Conservation (phyloP, 2,888 invertebrate genomes). For the Ferrisia virgata region DNA sequence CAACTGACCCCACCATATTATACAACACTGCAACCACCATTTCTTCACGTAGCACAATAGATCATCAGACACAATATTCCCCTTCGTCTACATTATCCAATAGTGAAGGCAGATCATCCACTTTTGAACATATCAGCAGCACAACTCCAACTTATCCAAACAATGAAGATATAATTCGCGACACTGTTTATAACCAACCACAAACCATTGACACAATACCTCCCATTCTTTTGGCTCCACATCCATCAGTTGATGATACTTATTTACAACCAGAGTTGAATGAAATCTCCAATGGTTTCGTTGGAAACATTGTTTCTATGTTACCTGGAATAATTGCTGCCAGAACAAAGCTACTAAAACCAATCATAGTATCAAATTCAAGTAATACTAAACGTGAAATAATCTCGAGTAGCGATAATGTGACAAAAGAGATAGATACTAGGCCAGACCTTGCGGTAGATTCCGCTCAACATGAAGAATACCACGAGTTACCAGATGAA, state of each 20-base stretch:
- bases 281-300: conserved; percentile 39
- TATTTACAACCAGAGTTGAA: conserved; percentile 37
- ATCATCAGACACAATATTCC: background rate
- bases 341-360: background rate
- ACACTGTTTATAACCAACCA: background rate
- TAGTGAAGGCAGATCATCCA: background rate
- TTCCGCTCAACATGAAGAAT: conserved; percentile 3
- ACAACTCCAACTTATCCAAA: background rate
- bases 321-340: conserved; percentile 1
- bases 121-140: background rate
- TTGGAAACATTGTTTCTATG: conserved; percentile 39
- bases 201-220: background rate
- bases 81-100: background rate
- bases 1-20: background rate
- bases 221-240: background rate
- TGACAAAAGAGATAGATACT: background rate
- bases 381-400: background rate
- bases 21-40: background rate
- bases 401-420: background rate
- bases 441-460: background rate
- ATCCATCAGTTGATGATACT: background rate
- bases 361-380: conserved; percentile 28
- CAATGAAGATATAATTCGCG: background rate
- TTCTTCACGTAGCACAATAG: background rate
- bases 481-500: background rate